Conservation (phyloP, 1,140 invertebrate species). For the Zaprionus ornatus region DNA sequence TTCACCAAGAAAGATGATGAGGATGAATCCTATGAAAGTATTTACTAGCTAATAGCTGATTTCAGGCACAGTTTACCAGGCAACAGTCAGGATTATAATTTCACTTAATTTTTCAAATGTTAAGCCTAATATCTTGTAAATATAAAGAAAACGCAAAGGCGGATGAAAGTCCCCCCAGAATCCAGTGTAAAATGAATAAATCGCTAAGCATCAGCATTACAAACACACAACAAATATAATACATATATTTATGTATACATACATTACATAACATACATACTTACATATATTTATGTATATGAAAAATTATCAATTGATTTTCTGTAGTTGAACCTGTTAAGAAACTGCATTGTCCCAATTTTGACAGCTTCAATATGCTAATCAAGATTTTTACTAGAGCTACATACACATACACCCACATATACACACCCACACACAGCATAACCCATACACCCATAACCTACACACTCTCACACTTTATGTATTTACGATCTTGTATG, state of each 20-base stretch:
- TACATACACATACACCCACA: constrained; percentile 41
- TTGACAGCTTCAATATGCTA: constrained; percentile 68
- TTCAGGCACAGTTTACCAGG: neutral
- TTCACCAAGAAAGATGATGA: constrained; percentile 12
- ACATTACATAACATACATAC: constrained; percentile 54
- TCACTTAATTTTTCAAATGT: constrained; percentile 28
- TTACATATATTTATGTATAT: constrained; percentile 60
- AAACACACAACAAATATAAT: constrained; percentile 42
- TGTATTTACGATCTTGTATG: constrained; percentile 76
- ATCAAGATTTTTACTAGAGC: constrained; percentile 73
- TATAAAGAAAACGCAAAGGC: constrained; percentile 49
- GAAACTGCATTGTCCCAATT: constrained; percentile 38
- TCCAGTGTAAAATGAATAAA: constrained; percentile 39
- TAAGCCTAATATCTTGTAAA: constrained; percentile 45
- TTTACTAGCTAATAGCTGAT: constrained; percentile 18
- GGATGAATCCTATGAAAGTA: constrained; percentile 22
- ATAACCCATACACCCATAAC: constrained; percentile 27
- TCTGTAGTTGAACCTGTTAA: constrained; percentile 60
- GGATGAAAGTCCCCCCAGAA: constrained; percentile 79
- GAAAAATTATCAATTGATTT: constrained; percentile 74
- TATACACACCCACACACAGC: constrained; percentile 36
- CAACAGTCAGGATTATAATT: constrained; percentile 8
- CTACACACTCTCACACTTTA: constrained; percentile 53
- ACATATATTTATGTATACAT: constrained; percentile 53
- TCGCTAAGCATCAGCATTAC: constrained; percentile 38